These are phyloP conservation scores for Pandion haliaetus DNA, from an alignment of 2,113 vertebrate genomes.

Conservation along the genomic window DNA sequence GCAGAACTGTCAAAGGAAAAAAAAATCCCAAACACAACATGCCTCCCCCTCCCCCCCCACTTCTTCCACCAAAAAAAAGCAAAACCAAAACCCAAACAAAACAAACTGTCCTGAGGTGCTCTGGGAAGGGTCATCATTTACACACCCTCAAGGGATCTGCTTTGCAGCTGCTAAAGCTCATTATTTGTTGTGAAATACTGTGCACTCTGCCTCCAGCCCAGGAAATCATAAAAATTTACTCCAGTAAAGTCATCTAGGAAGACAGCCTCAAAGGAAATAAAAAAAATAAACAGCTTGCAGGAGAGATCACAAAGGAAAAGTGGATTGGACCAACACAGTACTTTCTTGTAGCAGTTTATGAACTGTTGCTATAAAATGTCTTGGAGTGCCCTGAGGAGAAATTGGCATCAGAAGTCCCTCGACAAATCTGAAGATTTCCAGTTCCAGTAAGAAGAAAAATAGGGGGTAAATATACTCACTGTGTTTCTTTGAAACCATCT, in stretches of 20 bases:
- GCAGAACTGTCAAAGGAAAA: not conserved
- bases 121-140: not conserved
- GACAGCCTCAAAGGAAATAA: not conserved
- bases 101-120: not conserved
- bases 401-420: not conserved
- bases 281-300: not conserved
- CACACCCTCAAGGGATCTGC: not conserved
- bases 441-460: not conserved
- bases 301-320: not conserved
- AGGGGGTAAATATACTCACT: not conserved
- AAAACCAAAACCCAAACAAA: not conserved
- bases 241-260: not conserved
- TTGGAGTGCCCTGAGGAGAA: not conserved
- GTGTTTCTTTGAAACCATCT: not conserved
- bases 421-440: not conserved
- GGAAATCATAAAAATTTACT: conserved; percentile 14
- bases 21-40: not conserved
- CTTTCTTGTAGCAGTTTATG: not conserved
- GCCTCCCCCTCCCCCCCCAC: too few relatives aligned
- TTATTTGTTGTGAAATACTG: not conserved
- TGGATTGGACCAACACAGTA: not conserved
- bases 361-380: not conserved
- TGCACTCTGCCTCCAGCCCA: not conserved
- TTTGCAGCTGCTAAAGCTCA: not conserved
- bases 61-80: not conserved